Evolutionary conservation across 2,888 invertebrate species (phyloP).

Genomic region (Pterobdella sp.): DNA sequence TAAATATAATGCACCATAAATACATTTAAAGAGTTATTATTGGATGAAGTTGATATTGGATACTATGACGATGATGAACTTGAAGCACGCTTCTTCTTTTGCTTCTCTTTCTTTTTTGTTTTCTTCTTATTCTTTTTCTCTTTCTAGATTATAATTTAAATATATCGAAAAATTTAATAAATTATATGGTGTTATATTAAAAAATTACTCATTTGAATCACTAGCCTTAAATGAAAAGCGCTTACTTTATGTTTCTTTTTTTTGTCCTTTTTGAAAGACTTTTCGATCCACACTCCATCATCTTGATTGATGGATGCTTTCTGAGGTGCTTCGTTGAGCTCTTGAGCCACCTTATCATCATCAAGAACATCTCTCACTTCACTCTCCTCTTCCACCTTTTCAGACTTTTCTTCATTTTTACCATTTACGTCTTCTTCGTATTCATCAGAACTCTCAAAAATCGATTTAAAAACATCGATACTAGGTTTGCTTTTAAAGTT

Average conservation of each 20-base stretch:
- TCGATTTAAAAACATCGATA: background rate
- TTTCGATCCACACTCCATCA: constrained; percentile 2
- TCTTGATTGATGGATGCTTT: too few relatives aligned
- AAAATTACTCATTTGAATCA: too few relatives aligned
- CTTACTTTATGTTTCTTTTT: background rate
- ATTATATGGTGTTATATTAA: background rate
- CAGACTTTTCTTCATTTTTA: too few relatives aligned
- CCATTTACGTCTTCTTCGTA: too few relatives aligned
- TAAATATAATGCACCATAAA: background rate
- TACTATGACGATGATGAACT: background rate
- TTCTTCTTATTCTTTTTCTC: background rate
- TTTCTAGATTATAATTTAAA: background rate
- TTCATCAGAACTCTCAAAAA: constrained; percentile 1
- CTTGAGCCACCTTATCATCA: too few relatives aligned
- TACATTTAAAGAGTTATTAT: background rate
- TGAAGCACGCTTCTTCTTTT: constrained; percentile 3
- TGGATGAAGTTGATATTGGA: background rate
- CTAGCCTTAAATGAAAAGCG: too few relatives aligned
- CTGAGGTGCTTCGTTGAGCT: too few relatives aligned
- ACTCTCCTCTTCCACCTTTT: too few relatives aligned
- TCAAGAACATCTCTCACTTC: too few relatives aligned
- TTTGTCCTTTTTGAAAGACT: background rate
- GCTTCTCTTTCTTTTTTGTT: background rate
- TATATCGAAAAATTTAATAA: background rate
- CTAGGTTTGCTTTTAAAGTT: too few relatives aligned